Base-by-base conservation (phyloP, 2,888 invertebrate genomes). In the Deilephila porcellus region DNA sequence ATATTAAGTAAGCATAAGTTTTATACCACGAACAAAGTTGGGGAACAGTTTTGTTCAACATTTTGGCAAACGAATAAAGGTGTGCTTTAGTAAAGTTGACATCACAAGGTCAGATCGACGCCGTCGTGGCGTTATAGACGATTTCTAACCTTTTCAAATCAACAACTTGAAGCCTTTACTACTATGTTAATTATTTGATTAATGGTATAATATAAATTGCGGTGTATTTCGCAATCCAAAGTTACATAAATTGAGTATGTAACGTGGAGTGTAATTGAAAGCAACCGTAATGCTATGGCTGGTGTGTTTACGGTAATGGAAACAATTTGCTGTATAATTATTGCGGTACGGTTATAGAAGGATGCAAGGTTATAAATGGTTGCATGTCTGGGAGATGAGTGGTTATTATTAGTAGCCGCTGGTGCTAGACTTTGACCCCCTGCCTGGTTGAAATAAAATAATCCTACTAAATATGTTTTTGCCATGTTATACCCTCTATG, bases 371-470 rank as follows among this genome's bases (percentile, higher is more conserved):
- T 78, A 75, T 73, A 74, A 75, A 70, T 67, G 74, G 70, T 20
- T 6, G 59, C 76, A 76, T 75, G 78, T 76, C 77, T 77, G 80
- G 80, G 86, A 82, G 80, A 78, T 75, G 75, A 64, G 67, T 74
- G 74, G 79, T 82, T 86, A 86, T 85, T 80, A 82, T 82, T 85
- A 80, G 81, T 75, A 71, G 73, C 75, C 78, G 79, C 81, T 76
- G 71, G 76, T 80, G 74, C 73, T 71, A 73, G 71, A 74, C 74
- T 45, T 74, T 80, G 78, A 82, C 85, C 87, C 85, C 85, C 84
- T 77, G 84, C 81, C 76, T 76, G 76, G 85, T 75, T 76, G 11
- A 32, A 71, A 34, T 71, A 59, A 20, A n/a, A 56, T 32, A 20
- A 34, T 64, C 8, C 4, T 63, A 8, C 34, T n/a, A 37, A 37